Evolutionary conservation across 2,888 invertebrate species (phyloP).

Genomic region (Coenonympha arcania): DNA sequence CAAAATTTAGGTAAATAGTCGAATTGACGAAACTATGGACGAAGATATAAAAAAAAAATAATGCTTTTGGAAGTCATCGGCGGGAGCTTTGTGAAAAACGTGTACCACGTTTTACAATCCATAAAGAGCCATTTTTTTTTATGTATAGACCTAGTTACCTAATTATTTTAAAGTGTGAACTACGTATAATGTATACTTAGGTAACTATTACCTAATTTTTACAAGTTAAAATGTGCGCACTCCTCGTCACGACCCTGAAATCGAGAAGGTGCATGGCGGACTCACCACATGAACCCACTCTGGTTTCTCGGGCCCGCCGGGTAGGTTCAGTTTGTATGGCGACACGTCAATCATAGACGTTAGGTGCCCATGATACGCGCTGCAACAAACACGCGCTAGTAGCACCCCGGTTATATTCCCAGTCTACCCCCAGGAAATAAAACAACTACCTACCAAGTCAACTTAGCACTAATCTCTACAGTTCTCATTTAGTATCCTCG

Average conservation of each 20-base stretch:
- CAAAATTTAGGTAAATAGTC: no score
- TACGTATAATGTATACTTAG: no score
- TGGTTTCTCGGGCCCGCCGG: slow-evolving; percentile 86
- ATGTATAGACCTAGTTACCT: not conserved
- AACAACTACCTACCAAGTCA: not conserved
- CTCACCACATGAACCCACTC: slow-evolving; percentile 92
- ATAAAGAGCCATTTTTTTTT: no score
- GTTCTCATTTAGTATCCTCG: no score
- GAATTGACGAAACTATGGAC: no score
- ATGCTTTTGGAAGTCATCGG: no score
- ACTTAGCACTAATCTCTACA: no score
- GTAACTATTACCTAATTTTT: no score
- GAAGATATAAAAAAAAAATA: no score
- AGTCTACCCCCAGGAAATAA: slow-evolving; percentile 24
- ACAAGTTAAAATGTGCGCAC: not conserved
- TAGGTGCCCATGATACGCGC: slow-evolving; percentile 99
- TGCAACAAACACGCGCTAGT: slow-evolving; percentile 78
- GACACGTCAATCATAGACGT: slow-evolving; percentile 97
- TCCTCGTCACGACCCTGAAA: slow-evolving; percentile 18
- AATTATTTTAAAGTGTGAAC: no score
- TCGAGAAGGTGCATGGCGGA: slow-evolving; percentile 43
- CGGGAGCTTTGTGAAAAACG: no score
- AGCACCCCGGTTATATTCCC: slow-evolving; percentile 65
- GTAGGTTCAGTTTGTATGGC: slow-evolving; percentile 97
- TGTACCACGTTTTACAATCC: no score